Percentiles rank a stretch among this genome's conserved stretches.
Conservation (phyloP, 2,797 vertebrate genomes). For the Sebastolobus altivelis region DNA sequence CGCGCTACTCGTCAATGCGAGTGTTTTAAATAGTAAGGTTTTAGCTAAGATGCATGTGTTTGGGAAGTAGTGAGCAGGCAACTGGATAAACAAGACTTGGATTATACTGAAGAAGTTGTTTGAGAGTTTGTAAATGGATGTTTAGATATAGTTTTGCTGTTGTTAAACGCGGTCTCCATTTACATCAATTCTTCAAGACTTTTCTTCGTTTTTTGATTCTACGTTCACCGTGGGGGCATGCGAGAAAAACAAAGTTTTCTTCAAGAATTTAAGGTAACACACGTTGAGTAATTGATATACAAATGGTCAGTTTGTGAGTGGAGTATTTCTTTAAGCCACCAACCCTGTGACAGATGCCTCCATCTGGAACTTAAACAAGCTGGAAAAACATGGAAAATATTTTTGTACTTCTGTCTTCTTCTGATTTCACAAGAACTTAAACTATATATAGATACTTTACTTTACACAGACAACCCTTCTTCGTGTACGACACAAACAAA, state of each 20-base stretch:
- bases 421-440: neutral
- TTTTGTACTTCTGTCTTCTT: neutral
- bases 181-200: too few species aligned
- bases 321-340: neutral
- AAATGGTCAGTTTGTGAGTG: neutral
- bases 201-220: fast-evolving
- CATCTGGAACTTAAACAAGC: neutral
- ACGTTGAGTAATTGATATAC: neutral
- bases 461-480: neutral
- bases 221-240: too few species aligned
- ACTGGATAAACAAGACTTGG: too few species aligned
- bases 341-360: neutral
- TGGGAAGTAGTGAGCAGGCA: too few species aligned
- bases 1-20: neutral
- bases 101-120: too few species aligned
- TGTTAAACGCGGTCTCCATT: neutral
- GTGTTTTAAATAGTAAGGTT: neutral
- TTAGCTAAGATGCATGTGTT: too few species aligned
- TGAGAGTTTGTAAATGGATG: neutral
- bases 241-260: neutral
- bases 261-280: neutral
- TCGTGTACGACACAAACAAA: neutral
- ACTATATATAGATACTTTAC: neutral
- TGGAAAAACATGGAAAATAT: neutral
- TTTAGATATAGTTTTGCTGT: neutral